A percentile compares a stretch with the other conserved stretches of the same genome.
Conservation (phyloP, 2,888 invertebrate species). For the Oscheius sp. region DNA sequence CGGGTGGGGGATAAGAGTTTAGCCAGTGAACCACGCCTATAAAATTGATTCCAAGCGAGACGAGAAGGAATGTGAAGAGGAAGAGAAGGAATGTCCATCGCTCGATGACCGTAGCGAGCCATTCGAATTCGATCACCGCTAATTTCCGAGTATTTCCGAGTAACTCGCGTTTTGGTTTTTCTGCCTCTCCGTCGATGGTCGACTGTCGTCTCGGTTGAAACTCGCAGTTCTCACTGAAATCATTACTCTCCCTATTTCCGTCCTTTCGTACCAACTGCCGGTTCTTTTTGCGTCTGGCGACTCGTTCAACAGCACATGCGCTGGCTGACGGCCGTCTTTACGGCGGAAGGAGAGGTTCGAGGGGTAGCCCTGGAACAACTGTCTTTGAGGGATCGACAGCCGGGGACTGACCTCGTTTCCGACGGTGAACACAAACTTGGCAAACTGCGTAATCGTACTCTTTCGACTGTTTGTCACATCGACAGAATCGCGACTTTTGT, state of each 20-base stretch:
- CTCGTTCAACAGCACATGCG: neutral
- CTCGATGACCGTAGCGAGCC: conserved; percentile 47
- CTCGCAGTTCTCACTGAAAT: neutral
- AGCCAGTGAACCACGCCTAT: conserved; percentile 38
- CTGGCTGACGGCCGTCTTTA: conserved; percentile 5
- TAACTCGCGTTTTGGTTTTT: neutral
- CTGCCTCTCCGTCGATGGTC: neutral
- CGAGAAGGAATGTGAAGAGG: conserved; percentile 36
- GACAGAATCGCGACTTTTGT: conserved; percentile 1
- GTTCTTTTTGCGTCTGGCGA: conserved; percentile 1
- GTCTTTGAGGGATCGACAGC: neutral
- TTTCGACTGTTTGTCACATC: conserved; percentile 2
- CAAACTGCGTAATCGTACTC: conserved; percentile 36
- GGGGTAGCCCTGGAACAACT: conserved; percentile 28
- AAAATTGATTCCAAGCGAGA: conserved; percentile 41
- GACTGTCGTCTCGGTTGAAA: conserved; percentile 15
- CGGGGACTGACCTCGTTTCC: conserved; percentile 31
- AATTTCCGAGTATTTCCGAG: conserved; percentile 13
- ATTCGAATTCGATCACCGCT: conserved; percentile 44
- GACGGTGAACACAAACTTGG: conserved; percentile 38
- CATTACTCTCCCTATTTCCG: neutral
- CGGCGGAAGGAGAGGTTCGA: conserved; percentile 8
- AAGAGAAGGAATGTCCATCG: conserved; percentile 43
- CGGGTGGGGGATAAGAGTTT: conserved; percentile 22
- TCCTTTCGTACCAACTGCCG: neutral